Evolutionary conservation across 2,888 invertebrate species (phyloP).

Genomic region (Eucera pruinosa): DNA sequence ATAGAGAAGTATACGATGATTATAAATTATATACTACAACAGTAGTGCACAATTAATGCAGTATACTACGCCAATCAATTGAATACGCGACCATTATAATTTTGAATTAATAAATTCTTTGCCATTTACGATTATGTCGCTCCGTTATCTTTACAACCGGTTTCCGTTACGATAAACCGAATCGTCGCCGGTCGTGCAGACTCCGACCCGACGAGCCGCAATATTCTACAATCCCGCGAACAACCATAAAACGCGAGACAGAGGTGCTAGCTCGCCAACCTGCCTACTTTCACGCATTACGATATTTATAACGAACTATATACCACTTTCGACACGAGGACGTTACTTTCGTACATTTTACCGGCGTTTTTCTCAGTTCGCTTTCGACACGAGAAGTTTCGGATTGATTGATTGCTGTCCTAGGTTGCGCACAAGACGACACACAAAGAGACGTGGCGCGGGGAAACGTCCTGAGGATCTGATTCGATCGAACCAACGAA

Average conservation of each 20-base stretch:
- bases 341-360: conserved; percentile 76
- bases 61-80: too few species aligned
- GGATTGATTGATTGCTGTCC: conserved; percentile 72
- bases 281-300: conserved; percentile 82
- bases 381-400: conserved; percentile 71
- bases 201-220: conserved; percentile 15
- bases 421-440: conserved; percentile 82
- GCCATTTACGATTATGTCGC: not conserved
- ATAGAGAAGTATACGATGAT: too few species aligned
- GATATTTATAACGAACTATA: conserved; percentile 78
- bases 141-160: conserved; percentile 54
- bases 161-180: conserved; percentile 71
- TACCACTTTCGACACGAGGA: conserved; percentile 75
- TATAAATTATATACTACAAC: too few species aligned
- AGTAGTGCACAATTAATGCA: too few species aligned
- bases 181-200: conserved; percentile 36
- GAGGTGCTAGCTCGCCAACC: conserved; percentile 70
- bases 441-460: conserved; percentile 66
- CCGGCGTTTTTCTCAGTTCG: conserved; percentile 80
- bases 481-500: not conserved
- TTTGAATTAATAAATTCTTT: not conserved
- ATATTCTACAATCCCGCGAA: not conserved
- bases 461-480: conserved; percentile 25
- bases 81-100: too few species aligned
- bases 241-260: conserved; percentile 52